Evolutionary conservation across 2,113 vertebrate species (phyloP).

Genomic region (Nyctereutes procyonoides): DNA sequence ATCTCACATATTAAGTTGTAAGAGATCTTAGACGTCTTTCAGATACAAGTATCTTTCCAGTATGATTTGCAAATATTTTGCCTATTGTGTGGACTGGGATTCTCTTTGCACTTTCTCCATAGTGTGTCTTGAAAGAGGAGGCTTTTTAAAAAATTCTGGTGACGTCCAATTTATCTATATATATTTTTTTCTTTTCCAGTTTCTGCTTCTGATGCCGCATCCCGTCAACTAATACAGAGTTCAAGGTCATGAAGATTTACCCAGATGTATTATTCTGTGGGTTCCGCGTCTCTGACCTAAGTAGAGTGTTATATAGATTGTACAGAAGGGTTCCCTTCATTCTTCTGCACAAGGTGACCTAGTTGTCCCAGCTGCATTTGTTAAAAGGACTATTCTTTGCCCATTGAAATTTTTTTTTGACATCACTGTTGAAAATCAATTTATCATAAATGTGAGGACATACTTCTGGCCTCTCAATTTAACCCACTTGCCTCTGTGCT

Average conservation of each 20-base stretch:
- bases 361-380: neutral
- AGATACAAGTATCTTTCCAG: neutral
- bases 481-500: neutral
- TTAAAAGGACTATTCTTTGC: neutral
- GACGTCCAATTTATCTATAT: neutral
- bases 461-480: neutral
- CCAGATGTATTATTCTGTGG: neutral
- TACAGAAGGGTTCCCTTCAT: neutral
- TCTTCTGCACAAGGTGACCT: neutral
- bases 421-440: neutral
- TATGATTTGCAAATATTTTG: neutral
- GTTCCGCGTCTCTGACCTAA: neutral
- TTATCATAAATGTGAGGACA: neutral
- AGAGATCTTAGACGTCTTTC: neutral
- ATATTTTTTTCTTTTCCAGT: neutral
- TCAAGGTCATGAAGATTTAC: neutral
- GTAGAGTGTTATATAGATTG: neutral
- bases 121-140: neutral
- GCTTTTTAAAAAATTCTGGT: neutral
- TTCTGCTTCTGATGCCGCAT: neutral
- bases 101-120: neutral
- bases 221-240: neutral
- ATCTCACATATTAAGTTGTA: neutral
- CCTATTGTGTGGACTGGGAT: neutral
- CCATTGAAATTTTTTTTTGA: neutral